phyloP scores from a whole-genome alignment of 2,113 vertebrate species.

The Microtus pennsylvanicus region DNA sequence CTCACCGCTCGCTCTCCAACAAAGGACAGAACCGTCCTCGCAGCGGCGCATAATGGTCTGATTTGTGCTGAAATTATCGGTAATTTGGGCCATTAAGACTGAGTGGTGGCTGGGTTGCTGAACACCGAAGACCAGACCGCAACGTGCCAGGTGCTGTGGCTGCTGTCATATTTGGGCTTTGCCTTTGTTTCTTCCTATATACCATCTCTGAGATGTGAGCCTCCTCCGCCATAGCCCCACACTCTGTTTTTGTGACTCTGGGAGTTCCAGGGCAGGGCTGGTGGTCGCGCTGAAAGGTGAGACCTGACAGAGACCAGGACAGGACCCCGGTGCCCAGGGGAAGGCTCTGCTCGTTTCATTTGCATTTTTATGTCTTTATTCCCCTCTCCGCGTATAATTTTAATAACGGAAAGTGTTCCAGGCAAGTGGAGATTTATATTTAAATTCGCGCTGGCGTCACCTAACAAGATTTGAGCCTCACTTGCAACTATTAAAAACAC shows the following conservation, averaged over 20 bases:
- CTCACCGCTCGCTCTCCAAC: neutral
- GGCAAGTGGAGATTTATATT: slow-evolving; percentile 68
- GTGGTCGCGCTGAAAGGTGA: accelerated
- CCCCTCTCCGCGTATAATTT: slow-evolving; percentile 75
- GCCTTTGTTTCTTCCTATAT: neutral
- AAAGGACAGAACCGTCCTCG: neutral
- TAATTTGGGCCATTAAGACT: slow-evolving; percentile 82
- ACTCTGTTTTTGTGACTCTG: neutral
- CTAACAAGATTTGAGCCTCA: slow-evolving; percentile 76
- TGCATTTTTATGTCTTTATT: slow-evolving; percentile 83
- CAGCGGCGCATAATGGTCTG: slow-evolving; percentile 62
- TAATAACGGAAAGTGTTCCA: slow-evolving; percentile 61
- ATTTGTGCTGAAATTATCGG: slow-evolving; percentile 76
- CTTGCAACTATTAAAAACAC: slow-evolving; percentile 75
- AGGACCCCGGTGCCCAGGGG: accelerated
- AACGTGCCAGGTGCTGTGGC: neutral
- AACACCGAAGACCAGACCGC: neutral
- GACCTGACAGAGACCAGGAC: accelerated
- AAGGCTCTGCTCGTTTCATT: slow-evolving; percentile 49
- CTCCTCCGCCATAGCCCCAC: neutral
- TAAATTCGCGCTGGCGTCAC: slow-evolving; percentile 60
- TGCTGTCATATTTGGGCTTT: neutral
- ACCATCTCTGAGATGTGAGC: neutral
- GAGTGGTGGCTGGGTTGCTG: slow-evolving; percentile 73
- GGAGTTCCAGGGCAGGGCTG: accelerated